Percentiles rank a stretch among this genome's conserved stretches.
Conservation (phyloP, 2,797 vertebrate genomes). For the Alca torda region DNA sequence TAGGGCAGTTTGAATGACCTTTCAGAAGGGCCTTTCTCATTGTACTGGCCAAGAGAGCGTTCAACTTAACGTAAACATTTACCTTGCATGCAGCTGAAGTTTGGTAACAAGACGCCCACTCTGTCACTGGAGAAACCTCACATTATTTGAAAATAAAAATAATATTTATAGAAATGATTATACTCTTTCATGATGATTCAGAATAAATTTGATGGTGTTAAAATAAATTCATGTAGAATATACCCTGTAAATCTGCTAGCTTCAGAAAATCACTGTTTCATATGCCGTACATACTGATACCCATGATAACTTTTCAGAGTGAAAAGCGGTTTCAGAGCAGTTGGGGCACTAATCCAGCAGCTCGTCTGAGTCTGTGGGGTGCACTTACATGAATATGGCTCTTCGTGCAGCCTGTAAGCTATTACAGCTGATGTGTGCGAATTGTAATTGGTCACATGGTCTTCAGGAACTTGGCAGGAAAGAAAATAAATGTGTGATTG, state of each 20-base stretch:
- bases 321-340: neutral
- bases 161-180: neutral
- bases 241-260: neutral
- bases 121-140: neutral
- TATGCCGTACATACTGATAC: neutral
- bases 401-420: neutral
- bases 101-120: neutral
- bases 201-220: neutral
- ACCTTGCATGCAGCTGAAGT: neutral
- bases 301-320: neutral
- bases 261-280: neutral
- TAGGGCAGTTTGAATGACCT: neutral
- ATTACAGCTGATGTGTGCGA: neutral
- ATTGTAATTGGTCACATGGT: neutral
- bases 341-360: neutral
- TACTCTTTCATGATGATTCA: neutral
- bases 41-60: neutral
- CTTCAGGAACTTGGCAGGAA: slow-evolving; percentile 7
- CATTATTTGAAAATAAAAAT: neutral
- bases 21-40: neutral
- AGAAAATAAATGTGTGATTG: neutral
- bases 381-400: neutral
- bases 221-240: neutral
- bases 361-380: neutral
- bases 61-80: neutral